Evolutionary conservation across 2,797 vertebrate species (phyloP), one percentile per base, ranked within the genome.

Genomic region (Echeneis naucrates): DNA sequence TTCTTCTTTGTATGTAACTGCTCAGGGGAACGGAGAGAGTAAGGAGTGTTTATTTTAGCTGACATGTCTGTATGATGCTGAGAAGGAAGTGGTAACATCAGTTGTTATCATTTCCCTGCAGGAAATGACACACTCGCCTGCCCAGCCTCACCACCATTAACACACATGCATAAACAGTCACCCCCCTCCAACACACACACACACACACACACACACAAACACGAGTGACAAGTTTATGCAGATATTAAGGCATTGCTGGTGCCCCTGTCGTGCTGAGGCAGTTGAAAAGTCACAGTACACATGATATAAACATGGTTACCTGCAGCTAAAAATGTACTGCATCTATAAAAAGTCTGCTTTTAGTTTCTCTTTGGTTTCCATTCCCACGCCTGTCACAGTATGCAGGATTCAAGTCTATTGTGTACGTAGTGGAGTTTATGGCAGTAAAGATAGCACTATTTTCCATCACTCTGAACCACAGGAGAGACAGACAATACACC

Each of bases 31-130:
- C 45, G 9, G 26, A 47, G 27, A 51, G 21, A 8, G 47, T 32
- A 21, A 58, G 24, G 23, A 58, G 2, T 9, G 11, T 45, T 52
- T 44, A 21, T 78, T 87, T 81, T 50, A 86, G 85, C 63, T 82
- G 86, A 90, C 70, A 84, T 37, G 72, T 75, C 55, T 45, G 54
- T 81, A 65, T 11, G 33, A 68, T 65, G 60, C 60, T 38, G 70
- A 78, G 44, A 23, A 92, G 92, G 93, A 95, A 93, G 92, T 89
- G 91, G 91, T 85, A 72, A 77, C 72, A 77, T 84, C 67, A 77
- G 44, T 79, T 68, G 75, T 47, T 77, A 72, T 88, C 76, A 87
- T 91, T 91, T 88, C 81, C 59, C 68, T 68, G 67, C 88, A 93
- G 92, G 91, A 95, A 94, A 92, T 93, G 81, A 92, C 92, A 92